A percentile compares a stretch with the other conserved stretches of the same genome.
phyloP scores from a whole-genome alignment of 2,113 vertebrate genomes.

The Psammodynastes pulverulentus region DNA sequence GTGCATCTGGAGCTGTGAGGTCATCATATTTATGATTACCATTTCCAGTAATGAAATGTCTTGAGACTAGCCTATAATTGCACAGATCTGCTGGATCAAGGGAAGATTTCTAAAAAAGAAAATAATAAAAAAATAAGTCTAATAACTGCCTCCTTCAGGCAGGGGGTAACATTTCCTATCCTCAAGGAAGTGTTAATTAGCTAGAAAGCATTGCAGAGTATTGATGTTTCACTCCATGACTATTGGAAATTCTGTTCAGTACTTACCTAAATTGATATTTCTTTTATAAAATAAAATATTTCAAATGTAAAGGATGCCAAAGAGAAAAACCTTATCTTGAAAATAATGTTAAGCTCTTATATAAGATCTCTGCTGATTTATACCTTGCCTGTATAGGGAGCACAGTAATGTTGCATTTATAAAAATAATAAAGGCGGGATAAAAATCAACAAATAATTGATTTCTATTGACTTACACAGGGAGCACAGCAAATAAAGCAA shows the following conservation, averaged over 20 bases:
- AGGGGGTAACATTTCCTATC: neutral
- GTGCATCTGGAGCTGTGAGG: neutral
- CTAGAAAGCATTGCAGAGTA: neutral
- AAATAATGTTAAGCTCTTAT: neutral
- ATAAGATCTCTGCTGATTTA: neutral
- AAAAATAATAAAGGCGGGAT: too few species aligned
- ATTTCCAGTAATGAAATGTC: neutral
- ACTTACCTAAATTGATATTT: neutral
- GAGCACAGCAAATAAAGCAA: neutral
- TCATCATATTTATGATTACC: neutral
- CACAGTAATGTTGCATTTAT: neutral
- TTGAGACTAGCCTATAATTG: neutral
- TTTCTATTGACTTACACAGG: neutral
- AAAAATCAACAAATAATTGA: too few species aligned
- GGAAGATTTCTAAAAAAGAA: neutral
- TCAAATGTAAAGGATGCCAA: neutral
- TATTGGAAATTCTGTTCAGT: neutral
- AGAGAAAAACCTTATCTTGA: neutral
- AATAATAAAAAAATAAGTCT: neutral
- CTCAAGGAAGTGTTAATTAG: neutral
- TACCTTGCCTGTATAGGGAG: neutral
- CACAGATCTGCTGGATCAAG: neutral
- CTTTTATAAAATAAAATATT: neutral
- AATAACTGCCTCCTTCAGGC: neutral
- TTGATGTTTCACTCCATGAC: neutral